phyloP scores from a whole-genome alignment of 2,797 vertebrate genomes.

The Aselliscus stoliczkanus region DNA sequence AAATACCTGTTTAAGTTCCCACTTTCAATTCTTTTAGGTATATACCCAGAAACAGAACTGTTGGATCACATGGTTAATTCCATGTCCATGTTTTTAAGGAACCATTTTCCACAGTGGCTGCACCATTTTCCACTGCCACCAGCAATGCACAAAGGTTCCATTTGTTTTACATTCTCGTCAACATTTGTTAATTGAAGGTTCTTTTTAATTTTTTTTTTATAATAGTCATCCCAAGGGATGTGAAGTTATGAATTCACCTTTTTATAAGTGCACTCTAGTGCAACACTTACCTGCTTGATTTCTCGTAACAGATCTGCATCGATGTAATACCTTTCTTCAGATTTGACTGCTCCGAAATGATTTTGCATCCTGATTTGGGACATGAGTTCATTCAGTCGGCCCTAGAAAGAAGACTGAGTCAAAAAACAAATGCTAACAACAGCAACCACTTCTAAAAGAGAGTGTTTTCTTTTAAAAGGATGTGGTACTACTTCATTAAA shows the following conservation, averaged over 20 bases:
- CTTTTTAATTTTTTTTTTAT: background rate
- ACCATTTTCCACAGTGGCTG: background rate
- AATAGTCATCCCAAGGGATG: background rate
- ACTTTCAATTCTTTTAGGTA: background rate
- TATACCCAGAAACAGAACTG: background rate
- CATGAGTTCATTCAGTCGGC: slow-evolving; percentile 96
- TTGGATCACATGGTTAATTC: background rate
- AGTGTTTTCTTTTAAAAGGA: background rate
- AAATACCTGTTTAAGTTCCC: background rate
- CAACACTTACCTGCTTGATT: slow-evolving; percentile 89
- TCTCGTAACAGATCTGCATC: slow-evolving; percentile 94
- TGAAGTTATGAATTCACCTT: background rate
- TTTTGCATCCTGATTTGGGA: slow-evolving; percentile 99
- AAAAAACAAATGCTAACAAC: background rate
- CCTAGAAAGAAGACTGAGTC: slow-evolving; percentile 81
- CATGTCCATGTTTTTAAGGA: background rate
- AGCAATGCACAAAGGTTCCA: background rate
- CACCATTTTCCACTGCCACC: background rate
- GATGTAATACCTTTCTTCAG: slow-evolving; percentile 94
- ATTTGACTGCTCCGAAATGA: slow-evolving; percentile 93
- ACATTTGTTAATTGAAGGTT: background rate
- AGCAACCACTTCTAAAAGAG: background rate
- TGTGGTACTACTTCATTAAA: background rate
- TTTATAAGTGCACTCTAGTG: background rate
- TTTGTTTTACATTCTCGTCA: background rate